Percentiles rank a stretch among this genome's conserved stretches.
phyloP scores from a whole-genome alignment of 2,113 vertebrate genomes.

The Mola mola region DNA sequence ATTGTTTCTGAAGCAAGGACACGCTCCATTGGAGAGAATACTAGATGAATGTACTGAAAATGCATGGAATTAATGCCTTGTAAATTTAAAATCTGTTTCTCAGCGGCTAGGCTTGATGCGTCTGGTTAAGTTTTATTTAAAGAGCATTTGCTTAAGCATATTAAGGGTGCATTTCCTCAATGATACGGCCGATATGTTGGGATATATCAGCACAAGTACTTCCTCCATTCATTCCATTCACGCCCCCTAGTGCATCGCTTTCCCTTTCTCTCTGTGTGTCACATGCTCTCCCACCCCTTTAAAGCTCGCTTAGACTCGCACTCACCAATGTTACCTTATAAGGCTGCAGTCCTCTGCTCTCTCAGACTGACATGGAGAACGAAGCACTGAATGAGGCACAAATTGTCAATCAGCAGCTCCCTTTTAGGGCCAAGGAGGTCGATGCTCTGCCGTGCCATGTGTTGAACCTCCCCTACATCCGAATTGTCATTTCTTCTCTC shows the following conservation, averaged over 20 bases:
- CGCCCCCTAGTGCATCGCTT: slow-evolving; percentile 34
- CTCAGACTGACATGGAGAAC: slow-evolving; percentile 47
- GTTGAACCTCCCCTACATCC: slow-evolving; percentile 24
- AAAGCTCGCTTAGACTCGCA: slow-evolving; percentile 32
- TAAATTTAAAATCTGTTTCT: slow-evolving; percentile 13
- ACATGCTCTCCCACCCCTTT: slow-evolving; percentile 45
- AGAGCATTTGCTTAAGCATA: slow-evolving; percentile 46
- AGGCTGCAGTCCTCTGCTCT: slow-evolving; percentile 66
- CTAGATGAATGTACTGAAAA: slow-evolving; percentile 1
- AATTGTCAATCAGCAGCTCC: slow-evolving; percentile 26
- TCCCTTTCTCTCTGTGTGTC: slow-evolving; percentile 10
- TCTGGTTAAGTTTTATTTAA: slow-evolving; percentile 37
- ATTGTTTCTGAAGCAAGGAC: slow-evolving; percentile 23
- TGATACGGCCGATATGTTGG: slow-evolving; percentile 34
- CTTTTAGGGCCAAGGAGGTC: slow-evolving; percentile 8
- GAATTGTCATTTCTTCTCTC: slow-evolving; percentile 47
- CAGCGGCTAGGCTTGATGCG: slow-evolving; percentile 9
- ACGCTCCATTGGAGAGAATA: neutral
- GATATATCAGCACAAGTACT: slow-evolving; percentile 29
- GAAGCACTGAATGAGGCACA: slow-evolving; percentile 38
- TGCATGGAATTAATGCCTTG: slow-evolving; percentile 5
- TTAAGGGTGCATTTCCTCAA: slow-evolving; percentile 29
- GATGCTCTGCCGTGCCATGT: slow-evolving; percentile 8
- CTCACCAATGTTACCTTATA: slow-evolving; percentile 76
- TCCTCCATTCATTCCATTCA: slow-evolving; percentile 50